Conservation (phyloP, 2,888 invertebrate genomes). For the Cremastinae sp. region DNA sequence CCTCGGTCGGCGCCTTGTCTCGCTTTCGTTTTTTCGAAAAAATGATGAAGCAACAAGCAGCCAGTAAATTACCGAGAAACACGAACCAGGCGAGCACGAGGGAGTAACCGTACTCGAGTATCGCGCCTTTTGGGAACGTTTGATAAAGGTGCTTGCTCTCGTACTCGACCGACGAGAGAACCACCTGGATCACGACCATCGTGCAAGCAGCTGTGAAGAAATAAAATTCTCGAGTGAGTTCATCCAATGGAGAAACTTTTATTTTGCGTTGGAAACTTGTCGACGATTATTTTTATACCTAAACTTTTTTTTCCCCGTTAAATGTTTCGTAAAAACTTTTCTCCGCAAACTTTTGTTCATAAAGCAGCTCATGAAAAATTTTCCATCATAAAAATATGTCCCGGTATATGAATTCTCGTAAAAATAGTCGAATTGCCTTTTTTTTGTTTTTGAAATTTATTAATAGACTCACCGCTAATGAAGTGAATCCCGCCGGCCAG, state of each 20-base stretch:
- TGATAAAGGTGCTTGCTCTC: slow-evolving; percentile 85
- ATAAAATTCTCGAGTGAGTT: slow-evolving; percentile 34
- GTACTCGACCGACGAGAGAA: slow-evolving; percentile 87
- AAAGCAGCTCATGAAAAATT: too few relatives aligned
- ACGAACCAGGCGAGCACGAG: slow-evolving; percentile 90
- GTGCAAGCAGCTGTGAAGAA: slow-evolving; percentile 86
- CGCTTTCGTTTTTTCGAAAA: slow-evolving; percentile 93
- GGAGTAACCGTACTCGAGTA: slow-evolving; percentile 87
- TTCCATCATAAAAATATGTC: too few relatives aligned
- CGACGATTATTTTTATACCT: too few relatives aligned
- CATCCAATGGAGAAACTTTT: not conserved
- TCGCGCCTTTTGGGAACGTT: slow-evolving; percentile 86
- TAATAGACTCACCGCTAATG: slow-evolving; percentile 84
- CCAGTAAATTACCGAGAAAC: slow-evolving; percentile 85
- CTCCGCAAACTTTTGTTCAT: too few relatives aligned
- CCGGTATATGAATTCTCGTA: too few relatives aligned
- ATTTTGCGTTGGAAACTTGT: too few relatives aligned
- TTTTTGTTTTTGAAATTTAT: slow-evolving; percentile 1
- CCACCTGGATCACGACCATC: slow-evolving; percentile 91
- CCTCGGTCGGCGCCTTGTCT: slow-evolving; percentile 90
- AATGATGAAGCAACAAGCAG: slow-evolving; percentile 88
- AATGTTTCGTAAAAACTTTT: too few relatives aligned
- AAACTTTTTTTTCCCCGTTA: too few relatives aligned
- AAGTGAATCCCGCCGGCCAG: slow-evolving; percentile 92
- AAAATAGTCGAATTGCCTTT: not conserved